Percentiles rank a stretch among this genome's conserved stretches.
These are phyloP conservation scores for Scrobipalpa atriplicella DNA, from an alignment of 2,888 invertebrate species.

Conservation along the genomic window DNA sequence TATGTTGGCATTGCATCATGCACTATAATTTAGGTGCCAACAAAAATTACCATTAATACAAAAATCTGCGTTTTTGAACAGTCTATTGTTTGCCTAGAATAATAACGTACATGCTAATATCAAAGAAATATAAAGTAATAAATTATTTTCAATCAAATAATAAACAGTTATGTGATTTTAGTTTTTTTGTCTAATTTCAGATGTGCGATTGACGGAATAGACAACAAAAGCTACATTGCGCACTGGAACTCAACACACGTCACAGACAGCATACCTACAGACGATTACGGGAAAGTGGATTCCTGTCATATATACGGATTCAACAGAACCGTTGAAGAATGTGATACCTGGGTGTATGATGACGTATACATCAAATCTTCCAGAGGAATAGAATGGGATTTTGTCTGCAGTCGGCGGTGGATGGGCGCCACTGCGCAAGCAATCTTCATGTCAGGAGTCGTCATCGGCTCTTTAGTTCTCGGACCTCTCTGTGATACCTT, in stretches of 20 bases:
- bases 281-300: constrained; percentile 82
- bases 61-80: no score
- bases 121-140: no score
- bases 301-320: constrained; percentile 83
- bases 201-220: constrained; percentile 82
- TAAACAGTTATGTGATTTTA: not conserved
- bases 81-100: no score
- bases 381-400: constrained; percentile 91
- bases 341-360: constrained; percentile 87
- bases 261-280: constrained; percentile 81
- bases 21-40: no score
- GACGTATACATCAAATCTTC: constrained; percentile 88
- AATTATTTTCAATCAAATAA: not conserved
- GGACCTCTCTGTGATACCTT: constrained; percentile 91
- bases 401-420: constrained; percentile 91
- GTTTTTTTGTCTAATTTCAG: constrained; percentile 64
- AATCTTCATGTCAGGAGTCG: constrained; percentile 91
- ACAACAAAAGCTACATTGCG: constrained; percentile 73
- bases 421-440: constrained; percentile 91
- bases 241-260: constrained; percentile 83
- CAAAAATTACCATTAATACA: no score
- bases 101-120: no score
- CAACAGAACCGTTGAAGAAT: constrained; percentile 63
- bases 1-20: no score
- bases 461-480: constrained; percentile 89